Conservation (phyloP, 1,140 invertebrate genomes). For the Sarcophaga bullata region DNA sequence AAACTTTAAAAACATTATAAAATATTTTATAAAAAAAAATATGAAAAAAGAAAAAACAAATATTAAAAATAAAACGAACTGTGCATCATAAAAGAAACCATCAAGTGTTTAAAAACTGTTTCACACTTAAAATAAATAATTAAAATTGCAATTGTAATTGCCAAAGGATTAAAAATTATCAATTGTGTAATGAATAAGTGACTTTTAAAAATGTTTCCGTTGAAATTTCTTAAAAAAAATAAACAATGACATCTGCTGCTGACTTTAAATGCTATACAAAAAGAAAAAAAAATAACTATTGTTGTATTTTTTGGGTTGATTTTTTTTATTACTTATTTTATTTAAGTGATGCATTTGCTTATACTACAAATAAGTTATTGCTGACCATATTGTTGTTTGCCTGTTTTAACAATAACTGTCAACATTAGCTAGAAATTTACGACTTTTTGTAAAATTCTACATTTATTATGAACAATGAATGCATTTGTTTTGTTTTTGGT, state of each 20-base stretch:
- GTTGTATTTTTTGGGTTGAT: not conserved
- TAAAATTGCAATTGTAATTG: not conserved
- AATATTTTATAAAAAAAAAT: conserved; percentile 7
- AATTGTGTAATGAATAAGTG: too few species aligned
- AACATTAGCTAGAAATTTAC: not conserved
- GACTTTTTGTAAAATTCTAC: not conserved
- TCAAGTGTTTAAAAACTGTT: conserved; percentile 14
- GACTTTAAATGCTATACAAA: too few species aligned
- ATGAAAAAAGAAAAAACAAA: not conserved
- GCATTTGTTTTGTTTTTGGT: too few species aligned
- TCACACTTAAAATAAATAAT: not conserved
- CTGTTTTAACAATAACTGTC: not conserved
- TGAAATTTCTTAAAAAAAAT: too few species aligned
- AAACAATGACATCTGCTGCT: too few species aligned
- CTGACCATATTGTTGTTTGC: too few species aligned
- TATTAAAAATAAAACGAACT: not conserved
- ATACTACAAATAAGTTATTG: too few species aligned
- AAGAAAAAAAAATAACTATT: too few species aligned
- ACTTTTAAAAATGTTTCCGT: too few species aligned
- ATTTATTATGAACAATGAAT: too few species aligned
- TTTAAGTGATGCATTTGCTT: too few species aligned
- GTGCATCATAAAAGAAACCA: not conserved
- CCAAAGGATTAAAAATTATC: not conserved
- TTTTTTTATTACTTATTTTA: too few species aligned
- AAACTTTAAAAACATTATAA: not conserved